A percentile compares a stretch with the other conserved stretches of the same genome.
phyloP scores from a whole-genome alignment of 2,113 vertebrate species.

The Ciconia maguari region DNA sequence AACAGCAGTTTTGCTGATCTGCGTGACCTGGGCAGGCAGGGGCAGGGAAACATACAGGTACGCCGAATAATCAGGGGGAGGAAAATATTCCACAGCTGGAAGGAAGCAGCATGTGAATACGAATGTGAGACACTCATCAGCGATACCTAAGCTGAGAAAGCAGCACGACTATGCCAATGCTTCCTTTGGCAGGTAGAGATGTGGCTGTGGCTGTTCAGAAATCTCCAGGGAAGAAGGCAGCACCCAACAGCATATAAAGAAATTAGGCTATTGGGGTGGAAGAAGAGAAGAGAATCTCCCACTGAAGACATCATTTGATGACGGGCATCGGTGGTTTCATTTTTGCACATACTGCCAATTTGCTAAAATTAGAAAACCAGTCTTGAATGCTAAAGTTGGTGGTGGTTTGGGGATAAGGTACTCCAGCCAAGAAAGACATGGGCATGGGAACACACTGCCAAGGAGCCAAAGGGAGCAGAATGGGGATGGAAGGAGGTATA shows the following conservation, averaged over 20 bases:
- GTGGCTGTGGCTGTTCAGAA: background rate
- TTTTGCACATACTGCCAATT: background rate
- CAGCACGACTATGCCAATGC: background rate
- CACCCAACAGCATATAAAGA: background rate
- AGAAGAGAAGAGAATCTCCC: background rate
- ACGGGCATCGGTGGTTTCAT: background rate
- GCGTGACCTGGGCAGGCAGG: background rate
- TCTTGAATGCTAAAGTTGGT: background rate
- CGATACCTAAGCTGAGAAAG: background rate
- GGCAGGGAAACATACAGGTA: background rate
- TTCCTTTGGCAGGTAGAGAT: background rate
- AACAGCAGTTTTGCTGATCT: background rate
- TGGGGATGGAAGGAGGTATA: background rate
- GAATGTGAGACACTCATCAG: background rate
- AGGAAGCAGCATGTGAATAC: background rate
- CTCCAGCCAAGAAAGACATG: background rate
- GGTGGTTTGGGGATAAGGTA: background rate
- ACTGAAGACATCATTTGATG: background rate
- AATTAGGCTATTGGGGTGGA: background rate
- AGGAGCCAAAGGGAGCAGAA: background rate
- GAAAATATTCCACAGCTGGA: background rate
- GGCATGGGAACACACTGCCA: background rate
- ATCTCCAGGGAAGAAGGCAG: background rate
- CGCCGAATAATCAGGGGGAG: background rate
- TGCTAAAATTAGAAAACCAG: background rate